phyloP scores from a whole-genome alignment of 2,888 invertebrate genomes.

The Odontomyia ornata region DNA sequence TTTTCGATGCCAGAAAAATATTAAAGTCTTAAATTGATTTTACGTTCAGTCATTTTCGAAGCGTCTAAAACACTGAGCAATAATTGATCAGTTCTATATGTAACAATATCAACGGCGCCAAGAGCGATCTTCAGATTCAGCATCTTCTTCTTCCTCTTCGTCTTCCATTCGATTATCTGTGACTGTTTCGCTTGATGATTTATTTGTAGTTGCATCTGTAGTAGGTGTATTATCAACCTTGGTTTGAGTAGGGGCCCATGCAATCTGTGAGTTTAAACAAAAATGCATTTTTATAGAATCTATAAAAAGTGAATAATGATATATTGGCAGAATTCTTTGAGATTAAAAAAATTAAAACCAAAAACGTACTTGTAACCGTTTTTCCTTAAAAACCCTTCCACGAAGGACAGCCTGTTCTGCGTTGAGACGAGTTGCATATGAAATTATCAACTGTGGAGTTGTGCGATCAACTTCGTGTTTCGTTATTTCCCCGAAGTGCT shows the following conservation, averaged over 20 bases:
- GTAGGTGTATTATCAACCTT: conserved; percentile 44
- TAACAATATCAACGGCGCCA: conserved; percentile 82
- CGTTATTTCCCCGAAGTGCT: conserved; percentile 90
- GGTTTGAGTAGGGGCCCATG: conserved; percentile 47
- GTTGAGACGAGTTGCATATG: conserved; percentile 62
- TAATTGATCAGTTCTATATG: neutral
- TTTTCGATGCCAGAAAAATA: conserved; percentile 15
- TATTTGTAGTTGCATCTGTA: conserved; percentile 55
- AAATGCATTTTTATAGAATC: neutral
- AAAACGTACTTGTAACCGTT: conserved; percentile 72
- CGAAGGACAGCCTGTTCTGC: conserved; percentile 64
- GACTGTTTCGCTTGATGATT: conserved; percentile 60
- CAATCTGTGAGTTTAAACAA: conserved; percentile 42
- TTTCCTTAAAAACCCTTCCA: conserved; percentile 72
- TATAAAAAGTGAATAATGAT: neutral
- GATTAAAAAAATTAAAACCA: too few relatives aligned
- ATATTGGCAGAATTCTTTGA: too few relatives aligned
- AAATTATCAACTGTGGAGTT: conserved; percentile 68
- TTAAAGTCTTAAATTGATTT: conserved; percentile 19
- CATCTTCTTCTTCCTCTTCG: conserved; percentile 88
- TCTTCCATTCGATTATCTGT: conserved; percentile 77
- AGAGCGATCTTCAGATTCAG: conserved; percentile 83
- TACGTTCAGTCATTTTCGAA: conserved; percentile 7
- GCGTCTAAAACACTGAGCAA: neutral
- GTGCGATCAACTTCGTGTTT: conserved; percentile 78